Base-by-base conservation (phyloP, 2,888 invertebrate genomes). In the Luffia ferchaultella region DNA sequence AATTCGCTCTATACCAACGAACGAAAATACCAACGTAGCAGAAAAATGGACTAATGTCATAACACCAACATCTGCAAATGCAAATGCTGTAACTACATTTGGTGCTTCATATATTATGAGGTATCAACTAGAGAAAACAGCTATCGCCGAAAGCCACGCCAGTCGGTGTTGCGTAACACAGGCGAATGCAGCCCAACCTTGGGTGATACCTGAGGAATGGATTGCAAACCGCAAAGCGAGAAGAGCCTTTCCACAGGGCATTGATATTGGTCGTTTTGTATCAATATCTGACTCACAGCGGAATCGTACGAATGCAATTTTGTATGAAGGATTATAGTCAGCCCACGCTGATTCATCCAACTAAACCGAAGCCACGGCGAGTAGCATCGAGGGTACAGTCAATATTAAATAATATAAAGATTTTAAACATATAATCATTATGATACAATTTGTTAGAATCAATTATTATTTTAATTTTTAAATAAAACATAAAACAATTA, bases 61-160 rank as follows among this genome's bases (percentile, higher is more conserved):
- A 5, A n/a, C 17, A 3, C 40, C 48, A 18, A 41, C 16, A 2
- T 12, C 41, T 17, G 2, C 48, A 41, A 48, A 42, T 41, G 41
- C 48, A 3, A 16, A 18, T 9, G 2, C 48, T 16, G 9, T 42
- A 12, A 16, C 48, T 9, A 48, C 48, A n/a, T 41, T 48, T 16
- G 48, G 48, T 16, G 40, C 48, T 2, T 17, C 48, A 3, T 48
- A 48, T 17, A 18, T 48, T 2, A 41, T 48, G 41, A 42, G 48
- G 2, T 48, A 15, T 18, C 48, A 48, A 41, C 9, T 48, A 12
- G 9, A 3, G 7, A 42, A 42, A n/a, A n/a, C 3, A 42, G 7
- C 43, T 16, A 42, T 42, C 5, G 3, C 3, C 5, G n/a, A 16
- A 7, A 5, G 5, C n/a, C n/a, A 42, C 43, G n/a, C 43, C 5